Percentiles rank a stretch among this genome's conserved stretches.
These are phyloP conservation scores for Drosophila rufa DNA, from an alignment of 1,140 invertebrate genomes.

Conservation along the genomic window DNA sequence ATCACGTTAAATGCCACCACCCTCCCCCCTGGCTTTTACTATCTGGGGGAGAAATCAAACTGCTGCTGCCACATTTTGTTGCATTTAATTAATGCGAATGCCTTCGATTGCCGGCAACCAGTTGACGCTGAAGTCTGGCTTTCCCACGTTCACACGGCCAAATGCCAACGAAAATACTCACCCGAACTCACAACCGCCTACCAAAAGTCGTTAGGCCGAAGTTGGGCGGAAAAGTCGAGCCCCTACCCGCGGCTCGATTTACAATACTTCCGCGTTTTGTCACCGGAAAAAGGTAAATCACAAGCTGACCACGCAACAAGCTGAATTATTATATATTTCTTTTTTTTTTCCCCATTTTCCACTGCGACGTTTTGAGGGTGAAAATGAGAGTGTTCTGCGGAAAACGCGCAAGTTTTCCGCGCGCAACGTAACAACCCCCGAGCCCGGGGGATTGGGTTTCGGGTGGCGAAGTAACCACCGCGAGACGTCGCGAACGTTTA, in stretches of 20 bases:
- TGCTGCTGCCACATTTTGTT: slow-evolving; percentile 62
- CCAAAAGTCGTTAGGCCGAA: slow-evolving; percentile 66
- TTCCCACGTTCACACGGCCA: slow-evolving; percentile 65
- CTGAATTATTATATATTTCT: slow-evolving; percentile 51
- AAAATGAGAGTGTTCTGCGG: slow-evolving; percentile 53
- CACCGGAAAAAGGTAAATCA: slow-evolving; percentile 83
- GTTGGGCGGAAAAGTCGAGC: slow-evolving; percentile 29
- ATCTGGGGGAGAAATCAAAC: slow-evolving; percentile 59
- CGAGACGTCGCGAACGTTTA: slow-evolving; percentile 68
- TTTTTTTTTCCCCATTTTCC: slow-evolving; percentile 37
- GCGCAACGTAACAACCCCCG: slow-evolving; percentile 52
- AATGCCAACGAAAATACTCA: slow-evolving; percentile 11
- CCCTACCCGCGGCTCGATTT: slow-evolving; percentile 50
- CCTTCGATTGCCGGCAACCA: slow-evolving; percentile 52
- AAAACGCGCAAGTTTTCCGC: slow-evolving; percentile 69
- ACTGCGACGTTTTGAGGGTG: slow-evolving; percentile 61
- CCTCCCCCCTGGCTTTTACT: slow-evolving; percentile 36
- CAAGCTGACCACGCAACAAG: slow-evolving; percentile 79
- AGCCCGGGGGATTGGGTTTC: slow-evolving; percentile 31
- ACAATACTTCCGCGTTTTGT: slow-evolving; percentile 77
- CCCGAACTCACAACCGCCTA: slow-evolving; percentile 55
- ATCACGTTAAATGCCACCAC: slow-evolving; percentile 50
- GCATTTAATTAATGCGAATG: slow-evolving; percentile 76
- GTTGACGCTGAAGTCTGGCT: slow-evolving; percentile 56
- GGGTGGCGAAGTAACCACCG: slow-evolving; percentile 55